Conservation (phyloP, 2,888 invertebrate species). For the Cyaniris semiargus region DNA sequence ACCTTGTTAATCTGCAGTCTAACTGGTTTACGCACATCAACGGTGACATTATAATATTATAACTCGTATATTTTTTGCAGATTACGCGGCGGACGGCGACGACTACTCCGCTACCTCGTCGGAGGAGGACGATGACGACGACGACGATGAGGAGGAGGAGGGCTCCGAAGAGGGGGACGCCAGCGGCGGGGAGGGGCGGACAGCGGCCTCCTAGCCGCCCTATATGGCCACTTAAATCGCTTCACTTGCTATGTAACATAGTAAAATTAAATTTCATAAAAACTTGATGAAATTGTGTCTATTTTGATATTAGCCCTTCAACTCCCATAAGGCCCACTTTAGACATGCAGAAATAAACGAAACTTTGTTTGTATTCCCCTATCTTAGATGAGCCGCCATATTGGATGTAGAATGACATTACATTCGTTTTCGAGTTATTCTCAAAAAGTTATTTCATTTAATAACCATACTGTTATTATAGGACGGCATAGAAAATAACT, state of each 20-base stretch:
- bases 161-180: constrained; percentile 46
- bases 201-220: not conserved
- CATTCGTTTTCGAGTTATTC: too few relatives aligned
- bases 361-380: too few relatives aligned
- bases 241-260: not conserved
- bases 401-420: too few relatives aligned
- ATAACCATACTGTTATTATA: too few relatives aligned
- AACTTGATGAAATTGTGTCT: not conserved
- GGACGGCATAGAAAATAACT: too few relatives aligned
- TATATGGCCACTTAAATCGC: not conserved
- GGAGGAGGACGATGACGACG: constrained; percentile 66
- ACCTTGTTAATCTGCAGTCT: too few relatives aligned
- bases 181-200: constrained; percentile 36
- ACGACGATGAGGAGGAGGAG: constrained; percentile 49
- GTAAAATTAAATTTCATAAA: not conserved
- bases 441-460: too few relatives aligned
- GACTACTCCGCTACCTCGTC: constrained; percentile 62
- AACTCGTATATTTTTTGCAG: constrained; percentile 32
- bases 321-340: too few relatives aligned
- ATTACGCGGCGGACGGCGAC: constrained; percentile 63
- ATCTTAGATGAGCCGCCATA: too few relatives aligned
- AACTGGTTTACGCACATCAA: too few relatives aligned
- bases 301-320: not conserved
- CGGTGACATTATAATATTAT: too few relatives aligned
- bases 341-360: too few relatives aligned